Evolutionary conservation across 2,888 invertebrate genomes (phyloP).

Genomic region (Deilephila porcellus): DNA sequence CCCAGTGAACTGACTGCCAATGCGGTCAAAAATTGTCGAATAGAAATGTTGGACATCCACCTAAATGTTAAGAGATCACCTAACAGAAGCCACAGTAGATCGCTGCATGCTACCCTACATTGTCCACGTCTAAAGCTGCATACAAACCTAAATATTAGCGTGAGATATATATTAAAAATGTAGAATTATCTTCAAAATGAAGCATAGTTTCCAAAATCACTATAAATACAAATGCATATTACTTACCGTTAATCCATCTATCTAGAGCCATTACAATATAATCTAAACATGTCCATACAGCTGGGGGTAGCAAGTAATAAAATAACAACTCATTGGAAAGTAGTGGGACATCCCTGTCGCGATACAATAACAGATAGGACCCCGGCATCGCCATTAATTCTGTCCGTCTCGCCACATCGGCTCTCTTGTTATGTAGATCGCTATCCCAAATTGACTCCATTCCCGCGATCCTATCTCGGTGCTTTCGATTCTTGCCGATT

Average conservation of each 20-base stretch:
- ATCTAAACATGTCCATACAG: background rate
- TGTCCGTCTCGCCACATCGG: background rate
- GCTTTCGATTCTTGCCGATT: constrained; percentile 14
- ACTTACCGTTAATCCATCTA: background rate
- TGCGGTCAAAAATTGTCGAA: no score
- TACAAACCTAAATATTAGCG: no score
- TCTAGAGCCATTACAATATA: background rate
- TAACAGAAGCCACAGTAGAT: no score
- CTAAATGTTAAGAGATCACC: no score
- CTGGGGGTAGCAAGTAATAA: background rate
- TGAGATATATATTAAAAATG: background rate
- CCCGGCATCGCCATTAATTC: constrained; percentile 10
- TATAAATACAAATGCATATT: background rate
- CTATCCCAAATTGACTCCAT: constrained; percentile 24
- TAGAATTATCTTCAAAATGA: background rate
- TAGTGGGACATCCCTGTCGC: background rate
- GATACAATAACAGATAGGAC: constrained; percentile 32
- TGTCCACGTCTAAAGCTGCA: no score
- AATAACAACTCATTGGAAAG: constrained; percentile 13
- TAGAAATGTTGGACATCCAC: no score
- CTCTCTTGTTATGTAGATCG: constrained; percentile 25
- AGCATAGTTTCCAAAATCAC: no score
- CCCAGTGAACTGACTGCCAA: no score
- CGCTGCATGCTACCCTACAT: no score
- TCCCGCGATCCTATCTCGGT: constrained; percentile 14